Evolutionary conservation across 2,113 vertebrate species (phyloP).

Genomic region (Coregonus clupeaformis): DNA sequence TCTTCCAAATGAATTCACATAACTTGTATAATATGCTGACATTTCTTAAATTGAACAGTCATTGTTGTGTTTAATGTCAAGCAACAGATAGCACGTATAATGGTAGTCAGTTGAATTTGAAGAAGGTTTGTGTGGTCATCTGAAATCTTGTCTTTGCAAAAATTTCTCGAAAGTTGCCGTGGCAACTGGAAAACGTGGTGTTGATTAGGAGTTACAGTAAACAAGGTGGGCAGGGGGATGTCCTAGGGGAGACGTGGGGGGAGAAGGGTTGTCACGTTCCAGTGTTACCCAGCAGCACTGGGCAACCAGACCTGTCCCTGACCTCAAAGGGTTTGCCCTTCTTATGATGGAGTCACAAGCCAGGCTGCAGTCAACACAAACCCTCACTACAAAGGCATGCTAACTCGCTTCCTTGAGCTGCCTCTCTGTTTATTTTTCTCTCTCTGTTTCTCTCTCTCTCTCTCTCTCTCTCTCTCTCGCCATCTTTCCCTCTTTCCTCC

Average conservation of each 20-base stretch:
- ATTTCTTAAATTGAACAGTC: too few relatives aligned
- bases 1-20: too few relatives aligned
- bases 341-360: not conserved
- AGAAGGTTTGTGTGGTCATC: not conserved
- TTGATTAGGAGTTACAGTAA: conserved; percentile 52
- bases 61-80: too few relatives aligned
- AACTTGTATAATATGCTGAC: too few relatives aligned
- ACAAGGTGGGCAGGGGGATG: conserved; percentile 25
- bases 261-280: conserved; percentile 7
- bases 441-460: too few relatives aligned
- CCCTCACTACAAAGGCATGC: not conserved
- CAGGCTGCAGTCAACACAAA: not conserved
- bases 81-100: too few relatives aligned
- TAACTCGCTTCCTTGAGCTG: not conserved
- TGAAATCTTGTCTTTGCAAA: conserved; percentile 22
- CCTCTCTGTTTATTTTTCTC: not conserved
- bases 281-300: conserved; percentile 46
- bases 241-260: conserved; percentile 5
- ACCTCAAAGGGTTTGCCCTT: not conserved
- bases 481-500: not conserved
- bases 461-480: too few relatives aligned
- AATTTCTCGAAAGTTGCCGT: conserved; percentile 40
- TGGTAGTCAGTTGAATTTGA: too few relatives aligned
- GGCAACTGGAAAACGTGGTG: conserved; percentile 49
- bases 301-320: conserved; percentile 50